Percentiles rank a stretch among this genome's conserved stretches.
Conservation (phyloP, 2,888 invertebrate species). For the Acleris holmiana region DNA sequence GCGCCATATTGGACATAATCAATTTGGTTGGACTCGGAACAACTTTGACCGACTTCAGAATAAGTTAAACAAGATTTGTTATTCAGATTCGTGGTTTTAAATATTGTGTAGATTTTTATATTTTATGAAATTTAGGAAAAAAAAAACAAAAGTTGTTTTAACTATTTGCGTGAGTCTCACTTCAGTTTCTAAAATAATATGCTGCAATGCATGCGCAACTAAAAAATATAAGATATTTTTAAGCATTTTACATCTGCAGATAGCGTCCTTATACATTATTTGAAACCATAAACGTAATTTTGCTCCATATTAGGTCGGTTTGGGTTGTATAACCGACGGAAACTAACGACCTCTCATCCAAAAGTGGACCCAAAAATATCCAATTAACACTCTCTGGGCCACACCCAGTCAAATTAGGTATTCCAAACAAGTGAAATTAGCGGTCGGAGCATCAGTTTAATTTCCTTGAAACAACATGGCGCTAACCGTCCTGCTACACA, state of each 20-base stretch:
- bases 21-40: conserved; percentile 10
- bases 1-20: conserved; percentile 30
- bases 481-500: neutral
- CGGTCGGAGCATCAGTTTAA: conserved; percentile 5
- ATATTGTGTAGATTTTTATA: no score
- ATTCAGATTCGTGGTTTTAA: conserved; percentile 21
- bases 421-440: conserved; percentile 17
- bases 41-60: conserved; percentile 32
- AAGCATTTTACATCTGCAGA: no score
- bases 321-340: neutral
- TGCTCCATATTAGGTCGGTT: neutral
- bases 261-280: no score
- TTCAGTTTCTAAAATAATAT: no score
- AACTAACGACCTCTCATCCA: neutral
- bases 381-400: conserved; percentile 8
- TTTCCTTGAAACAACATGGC: conserved; percentile 17
- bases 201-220: no score
- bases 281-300: neutral
- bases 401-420: conserved; percentile 2
- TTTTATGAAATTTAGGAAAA: no score
- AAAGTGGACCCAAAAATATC: conserved; percentile 6
- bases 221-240: no score
- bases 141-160: no score
- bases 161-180: no score
- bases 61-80: conserved; percentile 31